phyloP scores from a whole-genome alignment of 2,888 invertebrate genomes.

The Tromatobia lineatoria region DNA sequence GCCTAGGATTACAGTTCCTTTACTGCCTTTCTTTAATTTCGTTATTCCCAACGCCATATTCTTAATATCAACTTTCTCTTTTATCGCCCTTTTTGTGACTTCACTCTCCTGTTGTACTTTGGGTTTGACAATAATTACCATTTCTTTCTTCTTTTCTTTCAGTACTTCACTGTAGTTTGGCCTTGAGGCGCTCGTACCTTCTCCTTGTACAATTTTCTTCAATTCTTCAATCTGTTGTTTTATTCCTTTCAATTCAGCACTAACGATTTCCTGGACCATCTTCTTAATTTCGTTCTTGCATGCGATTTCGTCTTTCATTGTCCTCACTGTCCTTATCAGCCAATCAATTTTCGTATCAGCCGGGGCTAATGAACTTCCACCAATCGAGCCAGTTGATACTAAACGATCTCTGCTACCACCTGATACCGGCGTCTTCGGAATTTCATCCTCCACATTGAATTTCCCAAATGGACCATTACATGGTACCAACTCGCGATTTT shows the following conservation, averaged over 20 bases:
- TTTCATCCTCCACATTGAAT: not conserved
- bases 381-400: constrained; percentile 4
- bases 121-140: constrained; percentile 54
- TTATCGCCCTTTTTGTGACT: not conserved
- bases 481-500: too few species aligned
- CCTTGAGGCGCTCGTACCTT: not conserved
- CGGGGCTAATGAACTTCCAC: not conserved
- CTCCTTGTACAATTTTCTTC: constrained; percentile 28
- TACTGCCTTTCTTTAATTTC: too few species aligned
- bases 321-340: constrained; percentile 38
- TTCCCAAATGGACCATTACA: not conserved
- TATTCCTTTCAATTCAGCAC: constrained; percentile 45
- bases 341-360: constrained; percentile 36
- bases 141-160: constrained; percentile 45
- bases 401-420: constrained; percentile 22
- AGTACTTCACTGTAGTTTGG: constrained; percentile 36
- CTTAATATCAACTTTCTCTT: too few species aligned
- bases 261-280: not conserved
- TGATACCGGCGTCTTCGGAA: not conserved
- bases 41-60: too few species aligned
- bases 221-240: constrained; percentile 45
- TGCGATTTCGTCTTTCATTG: constrained; percentile 32
- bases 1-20: too few species aligned
- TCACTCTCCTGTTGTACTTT: constrained; percentile 65
- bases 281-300: constrained; percentile 33